A percentile compares a stretch with the other conserved stretches of the same genome.
phyloP scores from a whole-genome alignment of 2,888 invertebrate species.

The Microctonus hyperodae region DNA sequence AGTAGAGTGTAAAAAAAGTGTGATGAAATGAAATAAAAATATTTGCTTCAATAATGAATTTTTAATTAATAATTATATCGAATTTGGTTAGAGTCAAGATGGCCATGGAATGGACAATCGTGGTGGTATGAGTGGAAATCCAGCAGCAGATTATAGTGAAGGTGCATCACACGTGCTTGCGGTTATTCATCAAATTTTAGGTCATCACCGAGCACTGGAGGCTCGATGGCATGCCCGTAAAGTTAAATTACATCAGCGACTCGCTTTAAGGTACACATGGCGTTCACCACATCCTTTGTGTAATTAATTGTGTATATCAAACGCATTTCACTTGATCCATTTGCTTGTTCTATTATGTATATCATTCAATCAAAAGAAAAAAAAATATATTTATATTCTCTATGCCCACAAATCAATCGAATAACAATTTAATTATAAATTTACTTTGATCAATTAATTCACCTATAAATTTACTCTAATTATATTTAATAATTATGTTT shows the following conservation, averaged over 20 bases:
- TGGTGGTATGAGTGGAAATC: slow-evolving; percentile 77
- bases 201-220: slow-evolving; percentile 92
- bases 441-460: neutral
- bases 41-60: neutral
- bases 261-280: slow-evolving; percentile 73
- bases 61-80: neutral
- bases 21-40: neutral
- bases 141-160: slow-evolving; percentile 95
- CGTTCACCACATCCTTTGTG: slow-evolving; percentile 28
- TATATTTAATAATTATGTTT: slow-evolving; percentile 23
- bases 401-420: neutral
- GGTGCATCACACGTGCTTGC: slow-evolving; percentile 96
- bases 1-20: neutral
- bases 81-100: slow-evolving; percentile 51
- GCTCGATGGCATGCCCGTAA: slow-evolving; percentile 95
- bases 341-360: slow-evolving; percentile 28
- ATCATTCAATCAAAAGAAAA: neutral
- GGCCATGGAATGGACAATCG: slow-evolving; percentile 66
- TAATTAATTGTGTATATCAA: slow-evolving; percentile 21
- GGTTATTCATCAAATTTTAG: slow-evolving; percentile 95
- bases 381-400: neutral
- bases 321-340: slow-evolving; percentile 32
- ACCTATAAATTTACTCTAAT: slow-evolving; percentile 5
- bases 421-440: neutral
- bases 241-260: slow-evolving; percentile 91